phyloP scores from a whole-genome alignment of 2,797 vertebrate genomes.

The Sebastes steindachneri region DNA sequence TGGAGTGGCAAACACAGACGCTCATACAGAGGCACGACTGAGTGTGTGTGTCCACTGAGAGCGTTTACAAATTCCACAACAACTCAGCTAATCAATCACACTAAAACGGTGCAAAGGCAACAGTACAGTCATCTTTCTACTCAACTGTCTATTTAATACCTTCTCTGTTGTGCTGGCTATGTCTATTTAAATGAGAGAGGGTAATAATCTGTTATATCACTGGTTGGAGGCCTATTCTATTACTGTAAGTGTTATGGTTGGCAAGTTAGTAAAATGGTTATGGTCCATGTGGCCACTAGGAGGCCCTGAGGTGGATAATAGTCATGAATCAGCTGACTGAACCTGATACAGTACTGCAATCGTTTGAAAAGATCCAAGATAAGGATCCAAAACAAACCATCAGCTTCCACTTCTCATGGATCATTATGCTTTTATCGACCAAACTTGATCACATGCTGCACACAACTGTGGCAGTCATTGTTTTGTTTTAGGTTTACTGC shows the following conservation, averaged over 20 bases:
- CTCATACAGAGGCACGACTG: neutral
- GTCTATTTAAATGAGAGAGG: neutral
- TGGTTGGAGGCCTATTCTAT: neutral
- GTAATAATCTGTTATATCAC: neutral
- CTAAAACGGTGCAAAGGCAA: neutral
- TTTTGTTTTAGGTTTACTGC: neutral
- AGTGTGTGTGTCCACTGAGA: constrained; percentile 21
- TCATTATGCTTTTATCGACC: neutral
- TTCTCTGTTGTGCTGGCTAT: neutral
- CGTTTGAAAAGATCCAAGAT: neutral
- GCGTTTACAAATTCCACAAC: constrained; percentile 15
- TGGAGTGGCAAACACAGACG: constrained; percentile 10
- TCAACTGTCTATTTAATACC: neutral
- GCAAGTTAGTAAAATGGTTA: neutral
- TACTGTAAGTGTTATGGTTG: neutral
- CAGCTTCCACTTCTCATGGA: neutral
- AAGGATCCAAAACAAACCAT: neutral
- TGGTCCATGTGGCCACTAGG: neutral
- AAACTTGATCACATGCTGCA: neutral
- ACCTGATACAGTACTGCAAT: neutral
- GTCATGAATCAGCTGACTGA: constrained; percentile 15
- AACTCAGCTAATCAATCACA: constrained; percentile 22
- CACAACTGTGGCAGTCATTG: neutral
- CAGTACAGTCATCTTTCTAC: neutral
- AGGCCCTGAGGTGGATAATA: constrained; percentile 1